Base-by-base conservation (phyloP, 2,888 invertebrate species). In the Malachius bipustulatus region DNA sequence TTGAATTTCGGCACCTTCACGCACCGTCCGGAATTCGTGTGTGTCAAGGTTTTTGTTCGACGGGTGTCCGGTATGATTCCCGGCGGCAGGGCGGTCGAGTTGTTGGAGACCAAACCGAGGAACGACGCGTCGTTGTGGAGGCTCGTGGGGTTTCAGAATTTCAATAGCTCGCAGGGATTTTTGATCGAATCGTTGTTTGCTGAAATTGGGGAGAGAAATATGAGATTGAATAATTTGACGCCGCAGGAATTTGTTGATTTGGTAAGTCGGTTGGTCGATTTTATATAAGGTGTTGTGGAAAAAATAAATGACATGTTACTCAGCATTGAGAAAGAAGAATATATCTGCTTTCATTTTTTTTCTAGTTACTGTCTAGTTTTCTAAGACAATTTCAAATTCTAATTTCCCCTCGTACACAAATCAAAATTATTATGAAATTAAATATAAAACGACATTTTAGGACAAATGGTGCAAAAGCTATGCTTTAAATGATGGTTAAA, bases 211-310 rank as follows among this genome's bases (percentile, higher is more conserved):
- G 6, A n/a, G 6, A 19, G n/a, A 8, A 8, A 8, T n/a, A n/a
- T 8, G 24, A 8, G 6, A 19, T n/a, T 19, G 6, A 6, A 19
- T n/a, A 19, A 19, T 19, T n/a, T 19, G 6, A 19, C 6, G 6
- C 24, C 24, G n/a, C n/a, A 8, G 24, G n/a, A 19, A 8, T 19
- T 19, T 19, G n/a, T 19, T 19, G n/a, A 19, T 8, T 8, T 19
- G 24, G 24, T 19, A n/a, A 19, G 24, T 19, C 6, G 24, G n/a
- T 19, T n/a, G n/a, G n/a, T 19, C 6, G 24, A 8, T 19, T 19
- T 19, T 19, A n/a, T 19, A 8, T 6, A 6, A 19, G 24, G 24
- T 19, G 24, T 26, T 28, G 28, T 9, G 24, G 32, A n/a, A n/a
- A n/a, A n/a, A n/a, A n/a, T n/a, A n/a, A n/a, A n/a, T n/a, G n/a